These are phyloP conservation scores for Epinephelus coioides DNA, from an alignment of 2,797 vertebrate genomes.

Conservation along the genomic window DNA sequence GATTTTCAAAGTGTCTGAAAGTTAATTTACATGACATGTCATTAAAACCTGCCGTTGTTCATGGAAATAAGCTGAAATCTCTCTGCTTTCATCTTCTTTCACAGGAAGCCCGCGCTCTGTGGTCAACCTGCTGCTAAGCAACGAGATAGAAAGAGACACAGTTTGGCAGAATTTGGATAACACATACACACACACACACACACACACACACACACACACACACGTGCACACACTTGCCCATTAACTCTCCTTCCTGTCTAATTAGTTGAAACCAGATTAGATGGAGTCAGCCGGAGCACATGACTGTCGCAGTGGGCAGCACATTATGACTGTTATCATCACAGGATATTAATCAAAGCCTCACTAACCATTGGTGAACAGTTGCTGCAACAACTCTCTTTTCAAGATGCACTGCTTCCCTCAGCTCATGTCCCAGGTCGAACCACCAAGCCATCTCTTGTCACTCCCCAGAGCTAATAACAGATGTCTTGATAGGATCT, in stretches of 20 bases:
- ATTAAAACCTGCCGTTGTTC: not conserved
- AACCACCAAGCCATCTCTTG: too few species aligned
- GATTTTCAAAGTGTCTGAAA: not conserved
- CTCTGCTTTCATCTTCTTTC: slow-evolving; percentile 7
- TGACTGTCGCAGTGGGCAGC: slow-evolving; percentile 8
- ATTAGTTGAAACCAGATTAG: slow-evolving; percentile 64
- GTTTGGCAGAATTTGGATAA: slow-evolving; percentile 19
- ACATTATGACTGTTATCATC: slow-evolving; percentile 15
- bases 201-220: slow-evolving; percentile 7
- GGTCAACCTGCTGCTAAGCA: slow-evolving; percentile 65
- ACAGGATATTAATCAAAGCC: slow-evolving; percentile 42
- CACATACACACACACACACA: slow-evolving; percentile 12
- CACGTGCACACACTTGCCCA: slow-evolving; percentile 6
- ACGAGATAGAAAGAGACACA: slow-evolving; percentile 41
- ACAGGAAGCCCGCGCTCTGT: slow-evolving; percentile 24
- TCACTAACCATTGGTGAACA: not conserved
- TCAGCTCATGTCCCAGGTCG: too few species aligned
- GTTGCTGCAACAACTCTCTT: too few species aligned
- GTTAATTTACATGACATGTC: slow-evolving; percentile 9
- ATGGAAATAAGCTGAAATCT: slow-evolving; percentile 6
- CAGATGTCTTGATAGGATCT: too few species aligned
- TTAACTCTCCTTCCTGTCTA: slow-evolving; percentile 61
- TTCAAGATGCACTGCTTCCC: too few species aligned
- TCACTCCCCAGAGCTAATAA: too few species aligned
- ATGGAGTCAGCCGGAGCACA: slow-evolving; percentile 6